Conservation (phyloP, 2,888 invertebrate species). For the Melinaea menophilus region DNA sequence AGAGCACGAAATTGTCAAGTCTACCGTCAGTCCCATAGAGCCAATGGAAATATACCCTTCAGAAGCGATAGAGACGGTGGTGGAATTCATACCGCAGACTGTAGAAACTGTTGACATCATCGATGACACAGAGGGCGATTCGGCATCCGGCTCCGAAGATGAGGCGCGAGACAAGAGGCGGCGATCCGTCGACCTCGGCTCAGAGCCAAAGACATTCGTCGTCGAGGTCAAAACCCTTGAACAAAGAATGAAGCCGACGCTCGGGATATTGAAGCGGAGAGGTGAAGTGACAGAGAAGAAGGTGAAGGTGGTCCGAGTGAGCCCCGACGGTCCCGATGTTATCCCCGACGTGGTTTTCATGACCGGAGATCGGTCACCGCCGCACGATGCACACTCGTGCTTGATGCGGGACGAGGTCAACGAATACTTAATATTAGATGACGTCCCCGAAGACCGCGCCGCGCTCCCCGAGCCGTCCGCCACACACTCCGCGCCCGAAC, state of each 20-base stretch:
- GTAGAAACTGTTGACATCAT: slow-evolving; percentile 77
- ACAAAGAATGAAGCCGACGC: slow-evolving; percentile 60
- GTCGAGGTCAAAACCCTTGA: slow-evolving; percentile 60
- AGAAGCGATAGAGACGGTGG: slow-evolving; percentile 72
- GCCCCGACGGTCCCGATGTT: slow-evolving; percentile 47
- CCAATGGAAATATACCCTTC: slow-evolving; percentile 65
- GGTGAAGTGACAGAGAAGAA: slow-evolving; percentile 40
- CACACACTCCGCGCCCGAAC: slow-evolving; percentile 39
- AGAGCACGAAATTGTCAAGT: slow-evolving; percentile 82
- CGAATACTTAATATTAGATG: slow-evolving; percentile 59
- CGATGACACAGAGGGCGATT: slow-evolving; percentile 72
- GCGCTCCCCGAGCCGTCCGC: slow-evolving; percentile 58
- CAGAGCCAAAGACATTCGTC: slow-evolving; percentile 63
- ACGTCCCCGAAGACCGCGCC: slow-evolving; percentile 52
- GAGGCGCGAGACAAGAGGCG: slow-evolving; percentile 24
- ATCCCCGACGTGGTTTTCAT: slow-evolving; percentile 37
- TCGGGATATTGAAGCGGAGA: slow-evolving; percentile 55
- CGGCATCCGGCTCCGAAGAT: slow-evolving; percentile 49
- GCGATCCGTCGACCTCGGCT: slow-evolving; percentile 46
- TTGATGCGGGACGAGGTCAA: slow-evolving; percentile 43
- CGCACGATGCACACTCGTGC: slow-evolving; percentile 35
- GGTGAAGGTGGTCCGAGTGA: slow-evolving; percentile 40
- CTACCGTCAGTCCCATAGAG: slow-evolving; percentile 71
- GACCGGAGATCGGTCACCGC: too few species aligned
- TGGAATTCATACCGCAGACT: slow-evolving; percentile 73